Percentiles rank a stretch among this genome's conserved stretches.
Evolutionary conservation across 2,113 vertebrate genomes (phyloP).

Genomic region (Scortum barcoo): DNA sequence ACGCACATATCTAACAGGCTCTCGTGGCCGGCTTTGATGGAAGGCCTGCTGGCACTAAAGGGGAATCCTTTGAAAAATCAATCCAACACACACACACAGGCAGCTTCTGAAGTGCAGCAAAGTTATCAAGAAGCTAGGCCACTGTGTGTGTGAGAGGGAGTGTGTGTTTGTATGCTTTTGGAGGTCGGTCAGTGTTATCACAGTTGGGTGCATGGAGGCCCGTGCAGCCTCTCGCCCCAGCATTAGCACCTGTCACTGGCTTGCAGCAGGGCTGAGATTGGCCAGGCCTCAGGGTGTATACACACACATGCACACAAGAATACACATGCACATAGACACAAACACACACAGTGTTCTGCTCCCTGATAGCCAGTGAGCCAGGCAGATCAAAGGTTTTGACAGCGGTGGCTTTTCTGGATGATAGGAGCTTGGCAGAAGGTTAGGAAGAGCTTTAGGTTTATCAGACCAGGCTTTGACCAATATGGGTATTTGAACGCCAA

Average conservation of each 20-base stretch:
- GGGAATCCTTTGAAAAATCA: slow-evolving; percentile 67
- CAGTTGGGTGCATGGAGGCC: slow-evolving; percentile 65
- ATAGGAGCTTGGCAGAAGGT: slow-evolving; percentile 85
- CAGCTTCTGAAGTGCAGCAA: slow-evolving; percentile 60
- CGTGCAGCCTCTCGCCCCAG: slow-evolving; percentile 75
- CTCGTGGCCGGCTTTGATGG: slow-evolving; percentile 48
- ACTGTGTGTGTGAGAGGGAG: slow-evolving; percentile 36
- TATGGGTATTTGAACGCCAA: slow-evolving; percentile 41
- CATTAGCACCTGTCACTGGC: slow-evolving; percentile 80
- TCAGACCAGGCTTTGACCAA: slow-evolving; percentile 53
- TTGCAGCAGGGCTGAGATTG: slow-evolving; percentile 63
- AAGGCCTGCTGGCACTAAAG: slow-evolving; percentile 49
- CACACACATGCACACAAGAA: slow-evolving; percentile 14
- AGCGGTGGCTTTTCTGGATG: slow-evolving; percentile 82
- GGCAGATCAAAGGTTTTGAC: slow-evolving; percentile 93
- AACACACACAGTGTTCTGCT: slow-evolving; percentile 56
- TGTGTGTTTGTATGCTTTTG: slow-evolving; percentile 55
- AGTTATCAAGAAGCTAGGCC: slow-evolving; percentile 69
- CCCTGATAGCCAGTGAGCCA: slow-evolving; percentile 91
- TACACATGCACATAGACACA: slow-evolving; percentile 27
- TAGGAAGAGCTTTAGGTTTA: slow-evolving; percentile 63
- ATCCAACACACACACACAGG: slow-evolving; percentile 52
- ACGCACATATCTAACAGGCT: slow-evolving; percentile 22
- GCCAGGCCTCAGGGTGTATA: slow-evolving; percentile 52
- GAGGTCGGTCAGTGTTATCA: slow-evolving; percentile 70